These are phyloP conservation scores for human (Homo sapiens) DNA, from an alignment of 2,113 vertebrate species.

Conservation along the genomic window GRCh38 chr6:72255001-72255500, in stretches of 20 bases:
- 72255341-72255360: neutral
- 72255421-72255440: neutral
- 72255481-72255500: neutral
- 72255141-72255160: neutral
- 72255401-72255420: neutral
- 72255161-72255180: neutral
- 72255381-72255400: neutral
- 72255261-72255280: neutral
- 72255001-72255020: neutral
- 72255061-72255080: neutral
- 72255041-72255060: neutral
- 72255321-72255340: neutral
- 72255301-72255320: neutral
- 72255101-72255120: neutral
- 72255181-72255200: neutral
- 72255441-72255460: neutral
- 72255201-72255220: neutral
- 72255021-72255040: neutral
- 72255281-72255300: neutral
- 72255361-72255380: neutral
- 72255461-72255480: neutral
- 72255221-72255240: neutral
- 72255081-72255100: neutral
- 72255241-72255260: neutral
- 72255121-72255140: neutral